Percentiles rank a stretch among this genome's conserved stretches.
phyloP scores from a whole-genome alignment of 2,113 vertebrate species.

The Crotophaga sulcirostris region DNA sequence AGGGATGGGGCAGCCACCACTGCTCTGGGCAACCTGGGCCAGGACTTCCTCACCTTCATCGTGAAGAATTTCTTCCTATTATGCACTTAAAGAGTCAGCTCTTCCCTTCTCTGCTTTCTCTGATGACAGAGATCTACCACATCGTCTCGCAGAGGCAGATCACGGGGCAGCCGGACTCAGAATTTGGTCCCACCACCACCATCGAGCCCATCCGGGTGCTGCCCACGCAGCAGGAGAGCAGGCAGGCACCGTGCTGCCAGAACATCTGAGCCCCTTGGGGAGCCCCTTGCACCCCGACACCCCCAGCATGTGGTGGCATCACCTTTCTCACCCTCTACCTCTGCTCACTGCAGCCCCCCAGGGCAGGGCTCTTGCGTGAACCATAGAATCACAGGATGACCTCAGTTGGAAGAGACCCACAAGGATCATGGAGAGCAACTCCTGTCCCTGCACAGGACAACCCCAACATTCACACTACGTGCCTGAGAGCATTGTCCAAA shows the following conservation, averaged over 20 bases:
- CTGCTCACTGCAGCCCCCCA: rapidly evolving
- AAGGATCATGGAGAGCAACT: too few relatives aligned
- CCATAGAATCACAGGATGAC: too few relatives aligned
- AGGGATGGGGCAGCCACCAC: too few relatives aligned
- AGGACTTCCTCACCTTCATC: too few relatives aligned
- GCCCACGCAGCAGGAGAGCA: slow-evolving; percentile 82
- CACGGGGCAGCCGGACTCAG: slow-evolving; percentile 70
- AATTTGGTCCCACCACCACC: slow-evolving; percentile 81
- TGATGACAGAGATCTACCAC: slow-evolving; percentile 84
- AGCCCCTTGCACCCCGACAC: neutral
- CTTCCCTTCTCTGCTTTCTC: too few relatives aligned
- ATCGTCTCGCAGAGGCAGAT: slow-evolving; percentile 89
- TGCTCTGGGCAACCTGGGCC: too few relatives aligned
- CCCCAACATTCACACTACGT: too few relatives aligned
- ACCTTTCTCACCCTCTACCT: neutral
- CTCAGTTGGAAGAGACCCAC: too few relatives aligned
- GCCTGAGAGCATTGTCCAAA: too few relatives aligned
- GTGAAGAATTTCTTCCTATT: too few relatives aligned
- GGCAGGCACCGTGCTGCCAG: slow-evolving; percentile 84
- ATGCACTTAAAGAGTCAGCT: neutral
- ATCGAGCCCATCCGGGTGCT: slow-evolving; percentile 88
- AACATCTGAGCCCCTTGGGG: slow-evolving; percentile 74
- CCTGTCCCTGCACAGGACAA: too few relatives aligned
- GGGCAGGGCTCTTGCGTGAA: neutral
- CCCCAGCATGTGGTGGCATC: neutral